Percentiles rank a stretch among this genome's conserved stretches.
phyloP scores from a whole-genome alignment of 2,797 vertebrate species.

The Gobio occitaniae region DNA sequence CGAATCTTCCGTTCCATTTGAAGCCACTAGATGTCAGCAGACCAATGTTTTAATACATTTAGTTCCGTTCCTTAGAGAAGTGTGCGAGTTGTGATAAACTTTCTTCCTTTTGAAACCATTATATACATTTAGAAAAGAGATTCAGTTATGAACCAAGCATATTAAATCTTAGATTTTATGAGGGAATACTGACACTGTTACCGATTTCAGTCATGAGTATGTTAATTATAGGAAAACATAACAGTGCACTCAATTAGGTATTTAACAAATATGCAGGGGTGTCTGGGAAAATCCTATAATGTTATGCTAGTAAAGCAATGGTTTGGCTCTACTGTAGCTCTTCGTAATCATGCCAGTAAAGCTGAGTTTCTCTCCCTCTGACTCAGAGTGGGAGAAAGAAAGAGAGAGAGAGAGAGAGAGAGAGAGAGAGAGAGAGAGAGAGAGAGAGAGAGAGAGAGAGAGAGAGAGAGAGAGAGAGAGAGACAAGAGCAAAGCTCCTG shows the following conservation, averaged over 20 bases:
- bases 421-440: background rate
- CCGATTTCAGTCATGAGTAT: background rate
- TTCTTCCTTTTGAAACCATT: background rate
- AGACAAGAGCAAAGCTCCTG: background rate
- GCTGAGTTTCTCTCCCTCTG: background rate
- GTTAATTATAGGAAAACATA: background rate
- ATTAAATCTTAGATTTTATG: background rate
- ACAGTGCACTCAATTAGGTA: background rate
- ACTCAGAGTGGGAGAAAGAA: background rate
- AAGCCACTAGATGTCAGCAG: conserved; percentile 22
- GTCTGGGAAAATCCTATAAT: background rate
- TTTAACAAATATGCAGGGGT: background rate
- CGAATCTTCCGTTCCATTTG: background rate
- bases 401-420: background rate
- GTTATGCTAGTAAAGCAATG: background rate
- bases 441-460: background rate
- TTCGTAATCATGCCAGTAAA: conserved; percentile 14
- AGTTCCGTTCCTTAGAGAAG: background rate
- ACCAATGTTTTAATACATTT: background rate
- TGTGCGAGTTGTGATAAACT: background rate
- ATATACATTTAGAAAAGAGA: background rate
- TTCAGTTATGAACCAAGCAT: background rate
- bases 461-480: conserved; percentile 1
- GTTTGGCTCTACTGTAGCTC: background rate
- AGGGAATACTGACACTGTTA: background rate